A percentile compares a stretch with the other conserved stretches of the same genome.
phyloP scores from a whole-genome alignment of 2,797 vertebrate species.

The Varecia variegata region DNA sequence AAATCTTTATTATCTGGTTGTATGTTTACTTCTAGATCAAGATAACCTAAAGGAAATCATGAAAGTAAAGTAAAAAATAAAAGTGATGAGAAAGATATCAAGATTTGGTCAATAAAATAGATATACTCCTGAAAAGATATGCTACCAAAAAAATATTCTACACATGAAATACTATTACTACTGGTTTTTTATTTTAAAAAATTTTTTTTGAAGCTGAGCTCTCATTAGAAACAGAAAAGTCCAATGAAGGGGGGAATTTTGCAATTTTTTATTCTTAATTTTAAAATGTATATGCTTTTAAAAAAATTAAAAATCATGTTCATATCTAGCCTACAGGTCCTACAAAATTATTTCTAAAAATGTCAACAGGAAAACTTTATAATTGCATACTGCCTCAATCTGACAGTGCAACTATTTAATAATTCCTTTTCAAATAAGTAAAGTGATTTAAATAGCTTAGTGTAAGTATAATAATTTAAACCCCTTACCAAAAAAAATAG shows the following conservation, averaged over 20 bases:
- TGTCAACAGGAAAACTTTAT: not conserved
- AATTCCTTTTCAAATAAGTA: not conserved
- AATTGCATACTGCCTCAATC: not conserved
- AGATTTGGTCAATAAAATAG: not conserved
- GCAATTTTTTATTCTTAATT: not conserved
- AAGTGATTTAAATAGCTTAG: slow-evolving; percentile 15
- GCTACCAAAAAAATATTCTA: not conserved
- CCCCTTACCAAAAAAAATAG: not conserved
- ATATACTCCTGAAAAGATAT: not conserved
- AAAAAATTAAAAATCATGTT: not conserved
- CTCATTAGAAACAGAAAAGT: slow-evolving; percentile 1
- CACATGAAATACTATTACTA: no score
- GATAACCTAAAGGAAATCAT: slow-evolving; percentile 4
- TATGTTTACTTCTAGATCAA: not conserved
- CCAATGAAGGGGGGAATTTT: not conserved
- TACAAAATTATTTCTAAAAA: slow-evolving; percentile 50
- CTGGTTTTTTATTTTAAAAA: not conserved
- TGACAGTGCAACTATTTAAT: not conserved
- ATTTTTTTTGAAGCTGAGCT: not conserved
- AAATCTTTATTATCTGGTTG: not conserved
- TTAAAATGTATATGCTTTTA: slow-evolving; percentile 12
- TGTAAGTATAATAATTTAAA: not conserved
- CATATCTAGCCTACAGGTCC: not conserved
- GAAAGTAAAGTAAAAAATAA: slow-evolving; percentile 4
- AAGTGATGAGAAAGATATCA: slow-evolving; percentile 41